Conservation (phyloP, 2,888 invertebrate species). For the Therioaphis trifolii region DNA sequence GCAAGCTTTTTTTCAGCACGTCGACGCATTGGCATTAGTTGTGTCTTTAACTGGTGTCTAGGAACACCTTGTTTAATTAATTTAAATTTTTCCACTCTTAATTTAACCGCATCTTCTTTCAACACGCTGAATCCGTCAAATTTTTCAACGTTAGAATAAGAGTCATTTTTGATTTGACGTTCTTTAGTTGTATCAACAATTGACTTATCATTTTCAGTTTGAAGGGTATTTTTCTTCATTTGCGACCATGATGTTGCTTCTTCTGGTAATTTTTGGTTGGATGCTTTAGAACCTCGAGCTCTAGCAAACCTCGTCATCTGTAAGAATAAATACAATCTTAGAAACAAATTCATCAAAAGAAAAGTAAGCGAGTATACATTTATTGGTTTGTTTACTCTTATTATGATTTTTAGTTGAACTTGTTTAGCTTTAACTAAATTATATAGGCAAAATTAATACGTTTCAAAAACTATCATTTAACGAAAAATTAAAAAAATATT, state of each 20-base stretch:
- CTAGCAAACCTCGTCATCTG: constrained; percentile 81
- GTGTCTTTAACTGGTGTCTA: constrained; percentile 75
- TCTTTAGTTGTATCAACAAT: not conserved
- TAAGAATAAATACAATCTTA: too few relatives aligned
- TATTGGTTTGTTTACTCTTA: too few relatives aligned
- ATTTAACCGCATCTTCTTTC: constrained; percentile 77
- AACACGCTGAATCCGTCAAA: constrained; percentile 80
- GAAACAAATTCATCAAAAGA: too few relatives aligned
- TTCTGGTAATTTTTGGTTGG: constrained; percentile 77
- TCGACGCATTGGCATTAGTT: constrained; percentile 78
- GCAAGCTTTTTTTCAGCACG: constrained; percentile 79
- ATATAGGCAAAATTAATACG: too few relatives aligned
- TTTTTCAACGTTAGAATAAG: constrained; percentile 40
- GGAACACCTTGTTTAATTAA: constrained; percentile 76
- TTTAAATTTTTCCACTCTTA: constrained; percentile 74
- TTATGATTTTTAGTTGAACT: too few relatives aligned
- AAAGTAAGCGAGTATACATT: too few relatives aligned
- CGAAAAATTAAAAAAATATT: too few relatives aligned
- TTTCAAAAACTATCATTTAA: too few relatives aligned
- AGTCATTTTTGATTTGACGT: not conserved
- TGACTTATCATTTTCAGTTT: not conserved
- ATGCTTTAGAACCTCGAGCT: constrained; percentile 80
- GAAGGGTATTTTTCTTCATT: constrained; percentile 71
- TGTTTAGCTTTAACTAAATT: too few relatives aligned
- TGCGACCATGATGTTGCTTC: constrained; percentile 80